phyloP scores from a whole-genome alignment of 2,888 invertebrate species.

The Sylvicola fuscatus region DNA sequence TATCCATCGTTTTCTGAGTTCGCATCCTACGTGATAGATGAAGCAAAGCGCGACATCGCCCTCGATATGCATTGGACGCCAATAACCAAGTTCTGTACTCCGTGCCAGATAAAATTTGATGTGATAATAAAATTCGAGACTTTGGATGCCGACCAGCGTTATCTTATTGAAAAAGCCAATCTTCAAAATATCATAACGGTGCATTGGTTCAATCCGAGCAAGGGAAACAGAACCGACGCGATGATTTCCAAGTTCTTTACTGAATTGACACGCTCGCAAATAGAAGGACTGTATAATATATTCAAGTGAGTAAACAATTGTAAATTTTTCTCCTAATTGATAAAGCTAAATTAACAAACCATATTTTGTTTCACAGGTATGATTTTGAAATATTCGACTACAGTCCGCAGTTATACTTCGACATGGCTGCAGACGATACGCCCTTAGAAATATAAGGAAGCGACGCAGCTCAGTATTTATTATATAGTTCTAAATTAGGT shows the following conservation, averaged over 20 bases:
- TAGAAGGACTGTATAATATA: conserved; percentile 55
- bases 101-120: conserved; percentile 64
- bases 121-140: conserved; percentile 69
- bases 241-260: conserved; percentile 56
- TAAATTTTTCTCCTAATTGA: background rate
- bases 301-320: conserved; percentile 36
- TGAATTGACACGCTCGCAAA: conserved; percentile 49
- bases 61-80: conserved; percentile 84
- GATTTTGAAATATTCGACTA: conserved; percentile 81
- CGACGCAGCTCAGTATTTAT: too few species aligned
- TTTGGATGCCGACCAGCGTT: conserved; percentile 62
- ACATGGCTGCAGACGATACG: conserved; percentile 14
- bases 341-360: background rate
- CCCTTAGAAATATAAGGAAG: too few species aligned
- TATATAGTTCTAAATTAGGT: too few species aligned
- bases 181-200: conserved; percentile 57
- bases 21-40: conserved; percentile 53
- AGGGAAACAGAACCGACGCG: conserved; percentile 49
- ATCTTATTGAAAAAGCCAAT: conserved; percentile 54
- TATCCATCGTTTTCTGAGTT: conserved; percentile 70
- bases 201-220: conserved; percentile 66
- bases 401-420: conserved; percentile 46
- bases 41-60: conserved; percentile 30
- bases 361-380: conserved; percentile 35
- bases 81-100: conserved; percentile 63